phyloP scores from a whole-genome alignment of 2,113 vertebrate genomes.

The Zingel zingel region DNA sequence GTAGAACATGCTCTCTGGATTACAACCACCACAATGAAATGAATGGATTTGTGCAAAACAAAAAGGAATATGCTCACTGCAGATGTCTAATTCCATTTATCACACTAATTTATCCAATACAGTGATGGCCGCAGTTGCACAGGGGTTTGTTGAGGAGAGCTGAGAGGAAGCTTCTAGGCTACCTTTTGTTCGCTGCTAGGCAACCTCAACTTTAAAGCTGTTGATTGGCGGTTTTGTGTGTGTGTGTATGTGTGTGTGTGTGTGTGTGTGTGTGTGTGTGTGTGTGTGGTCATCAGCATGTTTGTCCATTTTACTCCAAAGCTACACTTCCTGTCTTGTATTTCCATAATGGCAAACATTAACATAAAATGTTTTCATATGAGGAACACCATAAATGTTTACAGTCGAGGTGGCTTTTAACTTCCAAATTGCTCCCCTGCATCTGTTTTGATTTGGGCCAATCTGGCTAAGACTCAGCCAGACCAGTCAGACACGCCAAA shows the following conservation, averaged over 20 bases:
- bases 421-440: slow-evolving; percentile 15
- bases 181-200: slow-evolving; percentile 58
- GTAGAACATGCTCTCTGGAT: slow-evolving; percentile 16
- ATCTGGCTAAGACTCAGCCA: slow-evolving; percentile 10
- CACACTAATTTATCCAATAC: slow-evolving; percentile 35
- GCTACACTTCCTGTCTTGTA: background rate
- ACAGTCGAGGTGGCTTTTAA: slow-evolving; percentile 15
- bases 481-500: slow-evolving; percentile 45
- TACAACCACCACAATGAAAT: slow-evolving; percentile 31
- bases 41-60: slow-evolving; percentile 16
- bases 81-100: slow-evolving; percentile 47
- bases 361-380: background rate
- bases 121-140: slow-evolving; percentile 16
- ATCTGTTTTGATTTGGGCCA: slow-evolving; percentile 27
- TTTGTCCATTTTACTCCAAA: slow-evolving; percentile 25
- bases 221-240: background rate
- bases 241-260: slow-evolving; percentile 8
- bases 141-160: slow-evolving; percentile 25
- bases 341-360: slow-evolving; percentile 17
- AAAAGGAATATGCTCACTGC: slow-evolving; percentile 11
- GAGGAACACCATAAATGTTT: slow-evolving; percentile 16
- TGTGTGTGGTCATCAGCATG: background rate
- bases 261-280: background rate
- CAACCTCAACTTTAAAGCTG: slow-evolving; percentile 52
- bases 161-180: slow-evolving; percentile 17